Percentiles rank a stretch among this genome's conserved stretches.
Evolutionary conservation across 2,113 vertebrate species (phyloP).

Genomic region (Antennarius striatus): DNA sequence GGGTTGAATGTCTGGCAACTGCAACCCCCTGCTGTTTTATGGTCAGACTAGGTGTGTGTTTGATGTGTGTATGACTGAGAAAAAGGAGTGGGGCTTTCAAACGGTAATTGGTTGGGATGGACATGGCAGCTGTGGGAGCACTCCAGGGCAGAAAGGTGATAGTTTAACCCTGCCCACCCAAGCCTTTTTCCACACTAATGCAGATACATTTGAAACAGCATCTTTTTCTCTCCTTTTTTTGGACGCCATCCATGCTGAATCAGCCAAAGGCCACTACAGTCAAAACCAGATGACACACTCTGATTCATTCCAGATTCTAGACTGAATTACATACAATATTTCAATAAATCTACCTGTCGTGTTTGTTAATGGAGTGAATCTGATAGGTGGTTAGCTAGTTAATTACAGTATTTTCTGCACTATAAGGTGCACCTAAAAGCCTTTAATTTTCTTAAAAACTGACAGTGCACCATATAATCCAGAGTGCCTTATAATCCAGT

Average conservation of each 20-base stretch:
- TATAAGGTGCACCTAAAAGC: too few relatives aligned
- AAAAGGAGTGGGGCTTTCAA: constrained; percentile 22
- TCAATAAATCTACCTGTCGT: too few relatives aligned
- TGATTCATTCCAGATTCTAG: too few relatives aligned
- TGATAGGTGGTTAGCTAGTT: too few relatives aligned
- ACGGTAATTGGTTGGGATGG: constrained; percentile 62
- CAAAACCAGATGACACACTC: neutral
- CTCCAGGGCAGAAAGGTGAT: constrained; percentile 53
- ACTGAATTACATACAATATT: too few relatives aligned
- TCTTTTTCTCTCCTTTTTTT: constrained; percentile 29
- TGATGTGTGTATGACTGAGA: constrained; percentile 10
- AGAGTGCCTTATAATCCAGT: too few relatives aligned
- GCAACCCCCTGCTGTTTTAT: constrained; percentile 12
- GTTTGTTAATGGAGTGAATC: too few relatives aligned
- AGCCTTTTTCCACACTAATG: constrained; percentile 30
- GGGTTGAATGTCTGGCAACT: constrained; percentile 10
- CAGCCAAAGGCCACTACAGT: neutral
- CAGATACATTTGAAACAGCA: constrained; percentile 40
- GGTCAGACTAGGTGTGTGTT: constrained; percentile 25
- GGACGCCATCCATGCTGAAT: constrained; percentile 16
- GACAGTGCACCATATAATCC: too few relatives aligned
- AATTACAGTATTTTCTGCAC: too few relatives aligned
- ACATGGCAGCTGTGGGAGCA: constrained; percentile 58
- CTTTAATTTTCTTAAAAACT: too few relatives aligned
- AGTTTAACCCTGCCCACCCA: constrained; percentile 42